phyloP scores from a whole-genome alignment of 2,888 invertebrate species.

The Ceraclea dissimilis region DNA sequence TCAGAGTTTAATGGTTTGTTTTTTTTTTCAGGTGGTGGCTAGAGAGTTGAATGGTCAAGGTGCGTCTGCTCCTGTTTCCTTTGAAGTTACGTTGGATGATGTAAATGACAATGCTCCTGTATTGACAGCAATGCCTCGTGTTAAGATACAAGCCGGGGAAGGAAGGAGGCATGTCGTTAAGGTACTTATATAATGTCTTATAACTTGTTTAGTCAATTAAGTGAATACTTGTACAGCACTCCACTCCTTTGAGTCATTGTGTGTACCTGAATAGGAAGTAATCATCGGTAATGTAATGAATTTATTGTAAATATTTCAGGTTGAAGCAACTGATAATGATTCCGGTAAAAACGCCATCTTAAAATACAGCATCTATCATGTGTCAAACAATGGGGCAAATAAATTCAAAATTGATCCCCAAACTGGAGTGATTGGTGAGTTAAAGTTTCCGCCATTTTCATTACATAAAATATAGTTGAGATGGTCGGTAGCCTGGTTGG shows the following conservation, averaged over 20 bases:
- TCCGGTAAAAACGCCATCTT: conserved; percentile 77
- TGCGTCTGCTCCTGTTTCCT: conserved; percentile 73
- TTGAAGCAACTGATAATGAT: conserved; percentile 78
- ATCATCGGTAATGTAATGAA: too few species aligned
- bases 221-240: not conserved
- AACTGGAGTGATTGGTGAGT: conserved; percentile 63
- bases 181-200: conserved; percentile 37
- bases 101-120: conserved; percentile 83
- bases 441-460: too few species aligned
- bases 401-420: conserved; percentile 78
- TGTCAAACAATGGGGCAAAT: conserved; percentile 81
- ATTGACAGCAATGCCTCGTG: conserved; percentile 71
- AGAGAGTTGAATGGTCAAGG: conserved; percentile 65
- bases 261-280: too few species aligned
- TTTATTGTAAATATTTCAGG: conserved; percentile 38
- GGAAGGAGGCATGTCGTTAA: conserved; percentile 60
- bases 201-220: not conserved
- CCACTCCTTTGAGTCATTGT: not conserved
- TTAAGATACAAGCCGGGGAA: conserved; percentile 72
- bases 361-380: conserved; percentile 80
- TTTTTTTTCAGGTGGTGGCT: conserved; percentile 62
- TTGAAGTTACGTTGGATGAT: conserved; percentile 70
- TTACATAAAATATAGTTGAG: not conserved
- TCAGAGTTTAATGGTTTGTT: too few species aligned
- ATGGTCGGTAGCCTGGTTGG: too few species aligned